Conservation (phyloP, 1,140 invertebrate species). For the Diabrotica virgifera region DNA sequence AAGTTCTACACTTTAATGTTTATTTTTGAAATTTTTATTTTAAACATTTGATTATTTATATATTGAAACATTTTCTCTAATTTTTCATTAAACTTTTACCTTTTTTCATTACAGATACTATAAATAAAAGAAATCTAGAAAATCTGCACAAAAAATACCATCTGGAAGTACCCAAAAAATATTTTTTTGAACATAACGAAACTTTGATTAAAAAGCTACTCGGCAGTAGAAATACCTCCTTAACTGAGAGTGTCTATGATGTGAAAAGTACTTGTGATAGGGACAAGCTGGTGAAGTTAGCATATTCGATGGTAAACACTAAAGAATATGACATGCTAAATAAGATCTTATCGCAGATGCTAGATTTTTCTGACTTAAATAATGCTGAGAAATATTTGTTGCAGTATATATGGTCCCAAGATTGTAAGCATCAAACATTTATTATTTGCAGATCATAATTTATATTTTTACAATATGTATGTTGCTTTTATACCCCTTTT, state of each 20-base stretch:
- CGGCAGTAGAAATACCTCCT: neutral
- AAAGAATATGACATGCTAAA: conserved; percentile 12
- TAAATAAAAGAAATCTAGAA: conserved; percentile 25
- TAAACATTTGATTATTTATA: no score
- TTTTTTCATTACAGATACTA: conserved; percentile 19
- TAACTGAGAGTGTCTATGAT: neutral
- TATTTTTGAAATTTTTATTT: no score
- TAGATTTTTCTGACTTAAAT: conserved; percentile 16
- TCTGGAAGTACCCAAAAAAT: conserved; percentile 11
- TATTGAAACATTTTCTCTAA: no score
- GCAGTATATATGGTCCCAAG: conserved; percentile 12
- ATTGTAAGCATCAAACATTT: neutral
- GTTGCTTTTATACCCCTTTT: no score
- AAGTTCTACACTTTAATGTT: no score
- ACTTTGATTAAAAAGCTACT: conserved; percentile 25
- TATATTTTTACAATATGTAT: no score
- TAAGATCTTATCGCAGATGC: conserved; percentile 14
- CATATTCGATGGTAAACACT: conserved; percentile 24
- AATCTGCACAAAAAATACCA: conserved; percentile 14
- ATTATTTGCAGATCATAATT: no score
- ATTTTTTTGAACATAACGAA: conserved; percentile 26
- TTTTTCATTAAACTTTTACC: conserved; percentile 3
- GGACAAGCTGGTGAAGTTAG: conserved; percentile 26
- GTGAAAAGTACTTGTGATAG: conserved; percentile 9
- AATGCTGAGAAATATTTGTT: conserved; percentile 25